Base-by-base conservation (phyloP, 2,113 vertebrate species). In the Antechinus stuartii region DNA sequence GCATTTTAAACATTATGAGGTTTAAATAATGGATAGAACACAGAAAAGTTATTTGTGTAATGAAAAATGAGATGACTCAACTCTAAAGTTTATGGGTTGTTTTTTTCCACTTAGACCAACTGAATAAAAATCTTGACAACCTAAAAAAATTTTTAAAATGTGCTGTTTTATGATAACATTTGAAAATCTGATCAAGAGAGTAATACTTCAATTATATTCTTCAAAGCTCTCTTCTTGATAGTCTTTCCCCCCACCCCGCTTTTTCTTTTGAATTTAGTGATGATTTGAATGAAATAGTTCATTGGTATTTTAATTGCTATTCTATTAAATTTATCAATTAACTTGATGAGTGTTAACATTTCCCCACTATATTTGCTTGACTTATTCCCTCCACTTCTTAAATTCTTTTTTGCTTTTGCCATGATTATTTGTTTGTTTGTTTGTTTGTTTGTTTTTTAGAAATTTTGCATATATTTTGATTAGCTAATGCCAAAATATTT, bases 61-160 rank as follows among this genome's bases (percentile, higher is more conserved):
- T 94, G 91, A 97, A 97, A 97, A 96, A 94, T 97, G 92, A 95
- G 96, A 92, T 94, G 89, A 26, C 95, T 95, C 90, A 90, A 90
- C 95, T 95, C 94, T 91, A 91, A 96, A 97, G 91, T 91, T 61
- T 90, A 95, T 89, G 93, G 35, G 7, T 16, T 22, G 68, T 84
- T 84, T 84, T 91, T 93, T 91, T 92, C 89, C 91, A 89, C 91
- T 89, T 90, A 91, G 54, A 53, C 95, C 61, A 94, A 96, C 96
- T 96, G 89, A 95, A 92, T n/a, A 53, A 94, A 96, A 49, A 93
- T 91, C 94, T 95, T 93, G 93, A 25, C 30, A 53, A 92, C 68
- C 7, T 68, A 16, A 1, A 24, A 89, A 92, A 90, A 94, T 55
- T n/a, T n/a, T n/a, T n/a, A n/a, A n/a, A n/a, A 84, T 42, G 7